A percentile compares a stretch with the other conserved stretches of the same genome.
Evolutionary conservation across 1,140 invertebrate genomes (phyloP).

Genomic region (Hyles euphorbiae): DNA sequence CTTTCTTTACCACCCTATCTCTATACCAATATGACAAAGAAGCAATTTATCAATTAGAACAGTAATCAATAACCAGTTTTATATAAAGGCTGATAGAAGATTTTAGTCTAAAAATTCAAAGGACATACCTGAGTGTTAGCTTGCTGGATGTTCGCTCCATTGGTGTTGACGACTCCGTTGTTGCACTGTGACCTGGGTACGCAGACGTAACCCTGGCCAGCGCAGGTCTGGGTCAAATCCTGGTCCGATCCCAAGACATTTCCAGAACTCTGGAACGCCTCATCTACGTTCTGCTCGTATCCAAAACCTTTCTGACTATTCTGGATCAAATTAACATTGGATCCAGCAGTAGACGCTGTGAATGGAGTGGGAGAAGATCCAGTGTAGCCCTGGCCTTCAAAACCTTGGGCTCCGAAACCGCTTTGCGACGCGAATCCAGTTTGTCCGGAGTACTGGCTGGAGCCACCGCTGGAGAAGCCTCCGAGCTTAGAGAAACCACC

Average conservation of each 20-base stretch:
- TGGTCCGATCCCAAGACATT: slow-evolving; percentile 35
- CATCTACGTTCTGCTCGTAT: slow-evolving; percentile 49
- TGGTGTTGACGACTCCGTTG: slow-evolving; percentile 75
- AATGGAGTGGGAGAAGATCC: slow-evolving; percentile 55
- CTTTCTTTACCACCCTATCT: too few relatives aligned
- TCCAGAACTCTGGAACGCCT: slow-evolving; percentile 43
- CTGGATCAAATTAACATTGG: slow-evolving; percentile 57
- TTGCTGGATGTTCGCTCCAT: slow-evolving; percentile 66
- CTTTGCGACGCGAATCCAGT: slow-evolving; percentile 19
- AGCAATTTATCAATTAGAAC: too few relatives aligned
- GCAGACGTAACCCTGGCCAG: slow-evolving; percentile 75
- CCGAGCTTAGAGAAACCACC: slow-evolving; percentile 49
- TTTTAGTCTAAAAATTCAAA: not conserved
- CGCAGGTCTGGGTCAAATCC: slow-evolving; percentile 68
- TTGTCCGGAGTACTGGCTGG: slow-evolving; percentile 14
- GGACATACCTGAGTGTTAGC: slow-evolving; percentile 57
- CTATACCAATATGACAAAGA: too few relatives aligned
- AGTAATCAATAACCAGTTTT: too few relatives aligned
- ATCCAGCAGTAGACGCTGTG: slow-evolving; percentile 31
- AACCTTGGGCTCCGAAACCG: slow-evolving; percentile 17
- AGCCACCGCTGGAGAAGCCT: slow-evolving; percentile 24
- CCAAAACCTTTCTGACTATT: slow-evolving; percentile 45
- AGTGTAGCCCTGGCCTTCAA: slow-evolving; percentile 31
- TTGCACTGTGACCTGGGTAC: slow-evolving; percentile 75
- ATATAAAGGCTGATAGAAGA: too few relatives aligned